A percentile compares a stretch with the other conserved stretches of the same genome.
Evolutionary conservation across 2,797 vertebrate genomes (phyloP).

Genomic region (Pteropus rufus): DNA sequence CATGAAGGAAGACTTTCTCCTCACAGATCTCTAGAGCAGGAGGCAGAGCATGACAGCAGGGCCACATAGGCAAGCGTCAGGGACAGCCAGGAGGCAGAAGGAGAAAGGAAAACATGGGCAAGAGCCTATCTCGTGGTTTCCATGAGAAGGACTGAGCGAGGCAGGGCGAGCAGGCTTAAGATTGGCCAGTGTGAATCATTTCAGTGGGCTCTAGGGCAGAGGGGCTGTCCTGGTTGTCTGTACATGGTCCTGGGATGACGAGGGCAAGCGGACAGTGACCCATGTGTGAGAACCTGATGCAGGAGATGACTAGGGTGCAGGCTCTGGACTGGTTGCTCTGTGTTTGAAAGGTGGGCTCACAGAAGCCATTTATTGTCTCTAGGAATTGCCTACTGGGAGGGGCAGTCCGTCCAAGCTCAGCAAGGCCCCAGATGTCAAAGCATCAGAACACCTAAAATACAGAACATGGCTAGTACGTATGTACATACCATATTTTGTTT

Average conservation of each 20-base stretch:
- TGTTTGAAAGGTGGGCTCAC: not conserved
- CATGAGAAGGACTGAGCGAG: not conserved
- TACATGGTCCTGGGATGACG: not conserved
- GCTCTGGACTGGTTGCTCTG: not conserved
- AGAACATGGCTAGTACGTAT: accelerated
- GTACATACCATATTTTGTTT: not conserved
- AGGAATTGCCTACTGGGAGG: not conserved
- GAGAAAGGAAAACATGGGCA: too few relatives aligned
- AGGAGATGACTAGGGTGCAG: too few relatives aligned
- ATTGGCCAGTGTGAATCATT: not conserved
- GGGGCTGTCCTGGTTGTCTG: too few relatives aligned
- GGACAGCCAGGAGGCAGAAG: not conserved
- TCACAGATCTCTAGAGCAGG: not conserved
- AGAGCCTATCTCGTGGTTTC: not conserved
- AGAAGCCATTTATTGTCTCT: not conserved
- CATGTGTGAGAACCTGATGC: accelerated
- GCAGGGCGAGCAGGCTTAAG: not conserved
- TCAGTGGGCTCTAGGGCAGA: too few relatives aligned
- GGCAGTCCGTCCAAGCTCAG: not conserved
- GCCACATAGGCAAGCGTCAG: not conserved
- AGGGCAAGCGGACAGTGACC: not conserved
- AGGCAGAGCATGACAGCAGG: accelerated
- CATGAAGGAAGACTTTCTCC: not conserved
- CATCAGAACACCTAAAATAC: not conserved
- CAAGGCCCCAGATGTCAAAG: not conserved